Evolutionary conservation across 2,888 invertebrate species (phyloP), one percentile per base, ranked within the genome.

Genomic region (Sylvicola cinctus): DNA sequence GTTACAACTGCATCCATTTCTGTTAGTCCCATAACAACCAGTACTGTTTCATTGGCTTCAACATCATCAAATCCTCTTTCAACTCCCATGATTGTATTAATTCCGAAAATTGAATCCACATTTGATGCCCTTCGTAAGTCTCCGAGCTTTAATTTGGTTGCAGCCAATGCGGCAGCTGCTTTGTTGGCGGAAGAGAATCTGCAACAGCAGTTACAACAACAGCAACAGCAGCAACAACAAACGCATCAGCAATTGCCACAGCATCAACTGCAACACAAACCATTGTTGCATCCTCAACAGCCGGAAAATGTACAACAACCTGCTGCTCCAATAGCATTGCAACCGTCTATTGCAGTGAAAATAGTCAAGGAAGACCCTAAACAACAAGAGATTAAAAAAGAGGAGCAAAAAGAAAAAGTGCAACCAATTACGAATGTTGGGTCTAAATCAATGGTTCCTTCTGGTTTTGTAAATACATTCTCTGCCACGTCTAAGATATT

Each of bases 41-140:
- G n/a, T n/a, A n/a, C n/a, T n/a, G n/a, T n/a, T n/a, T n/a, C n/a
- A n/a, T n/a, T n/a, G n/a, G n/a, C n/a, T n/a, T n/a, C n/a, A n/a
- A n/a, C n/a, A n/a, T 33, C 60, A 62, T 34, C 63, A 63, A 2
- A 63, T 62, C 0, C 60, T 58, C 38, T 63, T 63, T 49, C 61
- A 62, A 39, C 56, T 61, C 20, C 20, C 4, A 2, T 60, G 60
- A 3, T 52, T 62, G 2, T 39, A 61, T 14, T 57, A 20, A 20
- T 20, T 6, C 20, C 20, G 20, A 20, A 62, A 0, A 35, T 41
- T 8, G 45, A 47, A 12, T 64, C 63, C 35, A 64, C 65, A 34
- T 69, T 69, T 27, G 58, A 58, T 45, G 50, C 46, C 1, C 29
- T 57, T 11, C 45, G 55, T 5, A 57, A 55, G 42, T 56, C 57